phyloP scores from a whole-genome alignment of 2,888 invertebrate species.

The Capitulum mitella region DNA sequence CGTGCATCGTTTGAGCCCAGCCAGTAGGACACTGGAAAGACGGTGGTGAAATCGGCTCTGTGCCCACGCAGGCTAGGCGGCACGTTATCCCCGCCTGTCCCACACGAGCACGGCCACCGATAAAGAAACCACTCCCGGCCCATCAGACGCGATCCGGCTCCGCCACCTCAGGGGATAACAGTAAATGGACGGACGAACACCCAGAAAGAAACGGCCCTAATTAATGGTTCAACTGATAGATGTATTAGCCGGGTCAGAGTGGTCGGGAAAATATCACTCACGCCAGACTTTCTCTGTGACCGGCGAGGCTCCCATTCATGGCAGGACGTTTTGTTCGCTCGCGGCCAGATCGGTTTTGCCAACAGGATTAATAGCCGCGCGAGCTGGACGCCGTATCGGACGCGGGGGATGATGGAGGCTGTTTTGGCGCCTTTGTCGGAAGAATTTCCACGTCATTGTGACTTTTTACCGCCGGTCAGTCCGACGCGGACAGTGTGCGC shows the following conservation, averaged over 20 bases:
- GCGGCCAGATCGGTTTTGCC: neutral
- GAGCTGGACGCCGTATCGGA: neutral
- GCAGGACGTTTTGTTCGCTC: neutral
- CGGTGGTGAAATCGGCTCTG: too few relatives aligned
- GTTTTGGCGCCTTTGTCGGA: neutral
- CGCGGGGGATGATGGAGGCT: neutral
- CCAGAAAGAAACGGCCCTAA: neutral
- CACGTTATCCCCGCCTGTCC: too few relatives aligned
- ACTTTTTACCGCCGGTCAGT: neutral
- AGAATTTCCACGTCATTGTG: neutral
- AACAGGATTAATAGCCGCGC: neutral
- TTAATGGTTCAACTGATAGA: neutral
- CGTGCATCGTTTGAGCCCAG: too few relatives aligned
- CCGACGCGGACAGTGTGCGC: neutral
- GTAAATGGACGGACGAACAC: neutral
- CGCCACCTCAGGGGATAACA: neutral
- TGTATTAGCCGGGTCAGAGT: neutral
- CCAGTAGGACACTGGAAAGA: too few relatives aligned
- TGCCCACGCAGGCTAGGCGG: too few relatives aligned
- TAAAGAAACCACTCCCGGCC: neutral
- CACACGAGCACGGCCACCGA: neutral
- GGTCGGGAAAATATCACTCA: neutral
- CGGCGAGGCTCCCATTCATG: neutral
- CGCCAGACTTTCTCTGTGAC: neutral
- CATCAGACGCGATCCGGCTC: neutral